Conservation (phyloP, 2,888 invertebrate genomes). For the Beris morrisii region DNA sequence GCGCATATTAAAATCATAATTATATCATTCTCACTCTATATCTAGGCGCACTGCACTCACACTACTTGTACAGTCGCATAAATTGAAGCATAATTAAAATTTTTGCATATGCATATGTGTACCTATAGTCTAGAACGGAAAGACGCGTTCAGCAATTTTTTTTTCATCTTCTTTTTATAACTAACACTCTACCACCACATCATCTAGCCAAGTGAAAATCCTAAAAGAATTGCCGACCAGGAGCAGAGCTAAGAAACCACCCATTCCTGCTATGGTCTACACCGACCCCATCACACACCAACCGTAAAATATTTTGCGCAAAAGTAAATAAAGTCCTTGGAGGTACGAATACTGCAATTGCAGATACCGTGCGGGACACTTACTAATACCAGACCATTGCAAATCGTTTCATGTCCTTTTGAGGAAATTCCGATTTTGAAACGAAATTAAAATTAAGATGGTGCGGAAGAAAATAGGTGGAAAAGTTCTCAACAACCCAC, state of each 20-base stretch:
- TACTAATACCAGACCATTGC: no score
- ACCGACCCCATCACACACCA: no score
- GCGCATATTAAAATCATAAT: conserved; percentile 38
- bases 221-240: conserved; percentile 8
- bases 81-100: conserved; percentile 32
- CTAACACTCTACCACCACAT: not conserved
- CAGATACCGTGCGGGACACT: no score
- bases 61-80: conserved; percentile 23
- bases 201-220: conserved; percentile 13
- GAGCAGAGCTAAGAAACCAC: not conserved
- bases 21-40: conserved; percentile 35
- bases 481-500: no score
- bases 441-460: no score
- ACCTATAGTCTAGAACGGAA: conserved; percentile 1
- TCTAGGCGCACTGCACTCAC: not conserved
- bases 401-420: no score
- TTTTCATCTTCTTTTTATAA: not conserved
- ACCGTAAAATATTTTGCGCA: no score
- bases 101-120: conserved; percentile 13
- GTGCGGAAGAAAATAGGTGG: no score
- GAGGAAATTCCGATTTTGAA: no score
- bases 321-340: no score
- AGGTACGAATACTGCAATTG: no score
- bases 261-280: not conserved
- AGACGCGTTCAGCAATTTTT: conserved; percentile 6